Evolutionary conservation across 1,140 invertebrate species (phyloP).

Genomic region (Plodia interpunctella): DNA sequence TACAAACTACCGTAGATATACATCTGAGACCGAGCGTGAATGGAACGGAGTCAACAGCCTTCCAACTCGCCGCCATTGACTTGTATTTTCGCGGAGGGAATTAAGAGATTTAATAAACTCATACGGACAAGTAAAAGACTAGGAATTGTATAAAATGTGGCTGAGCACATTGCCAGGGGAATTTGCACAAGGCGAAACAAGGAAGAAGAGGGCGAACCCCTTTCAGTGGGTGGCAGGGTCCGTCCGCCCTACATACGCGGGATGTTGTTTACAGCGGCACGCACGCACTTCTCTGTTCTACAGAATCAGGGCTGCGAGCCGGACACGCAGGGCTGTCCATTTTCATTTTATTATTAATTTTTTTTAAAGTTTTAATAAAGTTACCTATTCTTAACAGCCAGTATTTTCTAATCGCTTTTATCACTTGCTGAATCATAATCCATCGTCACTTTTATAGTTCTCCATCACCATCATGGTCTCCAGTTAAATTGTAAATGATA

Average conservation of each 20-base stretch:
- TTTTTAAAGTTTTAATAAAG: too few relatives aligned
- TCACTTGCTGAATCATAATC: too few relatives aligned
- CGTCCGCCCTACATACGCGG: constrained; percentile 68
- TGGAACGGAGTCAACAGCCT: background rate
- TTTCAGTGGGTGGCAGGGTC: constrained; percentile 56
- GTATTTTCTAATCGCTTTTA: too few relatives aligned
- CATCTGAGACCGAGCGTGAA: constrained; percentile 5
- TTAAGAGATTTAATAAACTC: constrained; percentile 31
- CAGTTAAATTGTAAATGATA: too few relatives aligned
- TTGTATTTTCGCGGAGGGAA: constrained; percentile 10
- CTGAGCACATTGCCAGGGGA: constrained; percentile 73
- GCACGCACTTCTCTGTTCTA: constrained; percentile 68
- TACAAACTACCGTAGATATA: background rate
- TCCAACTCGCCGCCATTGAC: background rate
- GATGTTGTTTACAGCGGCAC: constrained; percentile 68
- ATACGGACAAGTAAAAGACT: constrained; percentile 45
- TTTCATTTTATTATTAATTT: background rate
- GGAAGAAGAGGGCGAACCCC: constrained; percentile 70
- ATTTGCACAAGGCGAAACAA: constrained; percentile 76
- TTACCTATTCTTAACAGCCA: too few relatives aligned
- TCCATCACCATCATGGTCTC: too few relatives aligned
- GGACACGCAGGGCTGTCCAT: constrained; percentile 64
- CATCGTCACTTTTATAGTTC: too few relatives aligned
- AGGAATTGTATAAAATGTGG: constrained; percentile 77
- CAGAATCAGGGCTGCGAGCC: constrained; percentile 67